These are phyloP conservation scores for Chymomyza costata DNA, from an alignment of 1,140 invertebrate genomes.

Conservation along the genomic window DNA sequence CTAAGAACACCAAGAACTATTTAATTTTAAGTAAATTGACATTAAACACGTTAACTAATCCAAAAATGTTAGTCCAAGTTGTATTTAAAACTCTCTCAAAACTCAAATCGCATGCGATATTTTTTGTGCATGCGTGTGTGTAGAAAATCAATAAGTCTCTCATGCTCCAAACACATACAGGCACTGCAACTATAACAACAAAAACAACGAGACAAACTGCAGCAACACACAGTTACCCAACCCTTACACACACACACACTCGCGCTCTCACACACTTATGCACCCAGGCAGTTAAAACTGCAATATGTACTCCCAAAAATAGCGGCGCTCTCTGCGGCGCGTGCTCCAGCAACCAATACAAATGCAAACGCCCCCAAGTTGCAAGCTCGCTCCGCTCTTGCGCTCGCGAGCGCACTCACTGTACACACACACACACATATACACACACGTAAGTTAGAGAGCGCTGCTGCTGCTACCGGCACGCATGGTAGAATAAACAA, in stretches of 20 bases:
- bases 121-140: slow-evolving; percentile 10
- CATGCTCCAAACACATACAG: neutral
- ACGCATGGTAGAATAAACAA: too few relatives aligned
- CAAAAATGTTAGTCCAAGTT: too few relatives aligned
- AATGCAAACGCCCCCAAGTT: slow-evolving; percentile 18
- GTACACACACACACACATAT: neutral
- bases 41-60: too few relatives aligned
- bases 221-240: slow-evolving; percentile 27
- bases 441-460: neutral
- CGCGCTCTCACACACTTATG: slow-evolving; percentile 10
- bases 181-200: slow-evolving; percentile 22
- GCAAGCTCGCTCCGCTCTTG: neutral
- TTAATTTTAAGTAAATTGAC: too few relatives aligned
- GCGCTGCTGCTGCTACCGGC: slow-evolving; percentile 16
- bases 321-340: slow-evolving; percentile 30
- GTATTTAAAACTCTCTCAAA: too few relatives aligned
- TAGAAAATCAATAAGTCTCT: slow-evolving; percentile 52
- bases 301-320: slow-evolving; percentile 25
- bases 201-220: neutral
- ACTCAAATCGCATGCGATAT: slow-evolving; percentile 34
- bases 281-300: slow-evolving; percentile 15
- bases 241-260: slow-evolving; percentile 13
- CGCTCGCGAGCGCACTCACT: slow-evolving; percentile 18
- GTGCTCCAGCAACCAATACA: slow-evolving; percentile 35
- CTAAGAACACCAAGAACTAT: too few relatives aligned